Conservation (phyloP, 2,888 invertebrate species). For the Suillia variegata region DNA sequence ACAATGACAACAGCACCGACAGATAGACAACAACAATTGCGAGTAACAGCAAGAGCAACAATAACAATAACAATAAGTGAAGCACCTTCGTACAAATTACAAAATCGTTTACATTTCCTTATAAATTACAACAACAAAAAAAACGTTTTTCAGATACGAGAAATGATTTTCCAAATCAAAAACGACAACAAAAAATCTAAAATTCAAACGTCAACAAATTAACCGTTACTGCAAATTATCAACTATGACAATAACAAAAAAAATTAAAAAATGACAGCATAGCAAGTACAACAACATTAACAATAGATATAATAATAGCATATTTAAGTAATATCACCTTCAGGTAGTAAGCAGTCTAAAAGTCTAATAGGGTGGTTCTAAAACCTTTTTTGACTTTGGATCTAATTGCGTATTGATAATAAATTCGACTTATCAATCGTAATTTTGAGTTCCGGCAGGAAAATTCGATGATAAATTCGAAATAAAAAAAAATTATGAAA, state of each 20-base stretch:
- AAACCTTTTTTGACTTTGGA: no score
- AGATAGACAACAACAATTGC: slow-evolving; percentile 24
- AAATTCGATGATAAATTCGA: no score
- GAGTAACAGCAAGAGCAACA: slow-evolving; percentile 24
- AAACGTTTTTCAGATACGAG: slow-evolving; percentile 25
- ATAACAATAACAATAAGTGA: slow-evolving; percentile 12
- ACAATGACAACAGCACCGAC: slow-evolving; percentile 28
- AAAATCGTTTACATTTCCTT: slow-evolving; percentile 25
- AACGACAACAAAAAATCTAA: background rate
- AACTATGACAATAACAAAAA: slow-evolving; percentile 1
- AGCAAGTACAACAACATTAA: slow-evolving; percentile 34
- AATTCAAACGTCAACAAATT: background rate
- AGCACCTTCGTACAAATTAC: slow-evolving; percentile 38
- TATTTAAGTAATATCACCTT: background rate
- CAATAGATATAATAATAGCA: slow-evolving; percentile 8
- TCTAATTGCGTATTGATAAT: no score
- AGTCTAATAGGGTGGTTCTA: no score
- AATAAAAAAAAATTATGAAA: no score
- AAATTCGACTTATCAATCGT: no score
- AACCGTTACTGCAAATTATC: slow-evolving; percentile 16
- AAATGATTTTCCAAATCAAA: background rate
- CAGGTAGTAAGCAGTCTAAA: no score
- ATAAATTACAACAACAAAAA: slow-evolving; percentile 20
- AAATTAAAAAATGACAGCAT: slow-evolving; percentile 18
- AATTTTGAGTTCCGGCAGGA: no score